Evolutionary conservation across 2,888 invertebrate genomes (phyloP).

Genomic region (Epirrita christyi): DNA sequence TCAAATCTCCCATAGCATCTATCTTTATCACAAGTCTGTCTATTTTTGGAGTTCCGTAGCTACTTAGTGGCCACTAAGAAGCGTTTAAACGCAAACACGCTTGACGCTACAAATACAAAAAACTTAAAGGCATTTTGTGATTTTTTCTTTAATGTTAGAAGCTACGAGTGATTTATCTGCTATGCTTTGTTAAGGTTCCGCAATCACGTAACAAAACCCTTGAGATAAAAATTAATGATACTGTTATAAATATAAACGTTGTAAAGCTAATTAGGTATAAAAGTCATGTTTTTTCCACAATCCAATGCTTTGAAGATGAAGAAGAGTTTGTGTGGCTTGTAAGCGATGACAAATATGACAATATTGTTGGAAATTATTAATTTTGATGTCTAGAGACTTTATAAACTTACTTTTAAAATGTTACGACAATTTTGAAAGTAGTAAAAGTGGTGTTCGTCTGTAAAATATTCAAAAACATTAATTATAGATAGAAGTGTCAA

Average conservation of each 20-base stretch:
- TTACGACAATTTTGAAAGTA: too few species aligned
- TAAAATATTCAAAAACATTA: too few species aligned
- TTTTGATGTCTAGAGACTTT: background rate
- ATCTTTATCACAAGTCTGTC: constrained; percentile 5
- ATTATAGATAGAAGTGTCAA: too few species aligned
- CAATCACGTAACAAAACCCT: constrained; percentile 5
- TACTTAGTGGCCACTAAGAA: constrained; percentile 22
- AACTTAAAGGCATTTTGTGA: constrained; percentile 22
- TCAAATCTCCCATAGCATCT: constrained; percentile 2
- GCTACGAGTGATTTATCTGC: constrained; percentile 31
- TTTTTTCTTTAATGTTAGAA: constrained; percentile 28
- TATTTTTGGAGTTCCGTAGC: constrained; percentile 27
- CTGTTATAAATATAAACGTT: constrained; percentile 12
- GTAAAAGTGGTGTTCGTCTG: too few species aligned
- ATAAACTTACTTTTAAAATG: too few species aligned
- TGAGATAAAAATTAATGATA: constrained; percentile 1
- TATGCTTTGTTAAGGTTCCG: constrained; percentile 26
- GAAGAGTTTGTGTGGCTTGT: background rate
- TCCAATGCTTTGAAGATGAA: background rate
- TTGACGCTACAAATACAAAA: constrained; percentile 10
- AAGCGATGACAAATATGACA: background rate
- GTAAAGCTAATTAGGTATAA: constrained; percentile 15
- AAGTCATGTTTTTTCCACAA: constrained; percentile 1
- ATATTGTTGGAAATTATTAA: background rate
- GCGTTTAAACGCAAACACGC: constrained; percentile 18